A percentile compares a stretch with the other conserved stretches of the same genome.
phyloP scores from a whole-genome alignment of 2,888 invertebrate genomes.

The Endomychus coccineus region DNA sequence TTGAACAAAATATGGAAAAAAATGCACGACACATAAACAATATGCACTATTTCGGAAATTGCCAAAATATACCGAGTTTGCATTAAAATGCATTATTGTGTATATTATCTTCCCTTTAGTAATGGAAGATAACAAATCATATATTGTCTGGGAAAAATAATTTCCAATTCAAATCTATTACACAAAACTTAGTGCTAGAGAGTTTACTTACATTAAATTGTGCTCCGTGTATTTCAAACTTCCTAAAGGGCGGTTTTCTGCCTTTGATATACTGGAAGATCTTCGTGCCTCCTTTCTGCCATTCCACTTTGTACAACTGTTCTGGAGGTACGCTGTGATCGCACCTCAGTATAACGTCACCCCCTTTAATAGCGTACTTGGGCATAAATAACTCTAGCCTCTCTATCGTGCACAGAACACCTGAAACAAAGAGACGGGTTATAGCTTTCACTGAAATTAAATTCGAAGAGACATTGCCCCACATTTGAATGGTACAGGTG shows the following conservation, averaged over 20 bases:
- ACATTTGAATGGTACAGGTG: too few species aligned
- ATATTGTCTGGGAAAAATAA: too few species aligned
- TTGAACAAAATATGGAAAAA: too few species aligned
- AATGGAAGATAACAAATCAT: too few species aligned
- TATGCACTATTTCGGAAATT: too few species aligned
- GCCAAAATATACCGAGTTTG: too few species aligned
- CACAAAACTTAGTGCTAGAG: too few species aligned
- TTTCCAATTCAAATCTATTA: too few species aligned
- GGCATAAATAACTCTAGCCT: constrained; percentile 43
- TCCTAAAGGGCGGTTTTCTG: constrained; percentile 64
- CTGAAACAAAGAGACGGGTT: constrained; percentile 32
- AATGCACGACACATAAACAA: too few species aligned
- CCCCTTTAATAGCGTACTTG: constrained; percentile 64
- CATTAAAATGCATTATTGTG: too few species aligned
- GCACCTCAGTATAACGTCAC: constrained; percentile 64
- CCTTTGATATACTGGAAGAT: constrained; percentile 76
- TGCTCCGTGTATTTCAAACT: constrained; percentile 62
- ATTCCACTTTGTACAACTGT: constrained; percentile 72
- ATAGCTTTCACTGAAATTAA: background rate
- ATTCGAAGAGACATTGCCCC: background rate
- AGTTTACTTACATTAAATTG: constrained; percentile 68
- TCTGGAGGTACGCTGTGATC: constrained; percentile 67
- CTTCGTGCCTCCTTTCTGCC: constrained; percentile 62
- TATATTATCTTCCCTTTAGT: too few species aligned
- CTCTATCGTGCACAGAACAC: constrained; percentile 37